Base-by-base conservation (phyloP, 2,113 vertebrate genomes). In the Felis chaus region DNA sequence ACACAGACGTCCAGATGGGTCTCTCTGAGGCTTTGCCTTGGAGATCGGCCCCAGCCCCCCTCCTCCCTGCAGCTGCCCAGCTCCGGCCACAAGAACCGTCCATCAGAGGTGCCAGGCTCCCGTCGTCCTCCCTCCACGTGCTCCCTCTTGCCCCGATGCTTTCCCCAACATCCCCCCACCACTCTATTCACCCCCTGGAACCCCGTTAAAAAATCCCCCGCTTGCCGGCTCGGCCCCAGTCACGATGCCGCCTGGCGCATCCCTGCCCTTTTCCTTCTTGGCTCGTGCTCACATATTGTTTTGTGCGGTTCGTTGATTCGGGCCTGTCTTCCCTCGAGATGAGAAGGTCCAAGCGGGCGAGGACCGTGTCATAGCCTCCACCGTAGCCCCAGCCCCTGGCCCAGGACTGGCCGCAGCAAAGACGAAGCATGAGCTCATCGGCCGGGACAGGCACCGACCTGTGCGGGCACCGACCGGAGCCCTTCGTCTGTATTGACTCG, bases 251-350 rank as follows among this genome's bases (percentile, higher is more conserved):
- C 65, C 65, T 29, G 23, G 74, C 7, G 36, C 0, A 57, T 39
- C 27, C 73, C 2, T 12, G 84, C 2, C 14, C 31, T 55, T 5
- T 5, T 48, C 63, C 36, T 23, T 61, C 36, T 57, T 31, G 23
- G 23, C 65, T 79, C 25, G 15, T 33, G 23, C 12, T 61, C 39
- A 15, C 8, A 15, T 15, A 76, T 41, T 41, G 23, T 12, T 45
- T 4, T 45, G 73, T 76, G 73, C 0, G 0, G 41, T 13, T 76
- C 1, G 6, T 11, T 12, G 8, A n/a, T 50, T 13, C 11, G 5
- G 39, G 41, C 18, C 41, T 29, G 39, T 29, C 74, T 79, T 50
- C 57, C 57, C 15, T 7, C 10, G 19, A 29, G 74, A 53, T 66
- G 16, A 13, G 63, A n/a, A 50, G 14, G 15, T 50, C 74, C 25